Percentiles rank a stretch among this genome's conserved stretches.
These are phyloP conservation scores for Bubo blakistoni DNA, from an alignment of 2,113 vertebrate genomes.

Conservation along the genomic window DNA sequence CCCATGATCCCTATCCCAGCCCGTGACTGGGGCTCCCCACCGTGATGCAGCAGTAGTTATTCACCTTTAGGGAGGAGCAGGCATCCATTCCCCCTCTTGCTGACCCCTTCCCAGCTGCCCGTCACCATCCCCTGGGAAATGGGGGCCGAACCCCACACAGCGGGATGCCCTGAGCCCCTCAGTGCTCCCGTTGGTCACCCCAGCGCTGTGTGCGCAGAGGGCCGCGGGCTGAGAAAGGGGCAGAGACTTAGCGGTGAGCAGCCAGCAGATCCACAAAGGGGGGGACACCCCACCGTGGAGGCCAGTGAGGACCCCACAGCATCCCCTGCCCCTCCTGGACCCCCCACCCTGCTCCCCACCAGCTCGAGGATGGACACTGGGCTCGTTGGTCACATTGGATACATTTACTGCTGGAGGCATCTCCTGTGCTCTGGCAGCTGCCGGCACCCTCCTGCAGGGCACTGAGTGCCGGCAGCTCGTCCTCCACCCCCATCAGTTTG, in stretches of 20 bases:
- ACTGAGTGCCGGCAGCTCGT: accelerated
- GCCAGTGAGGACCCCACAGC: not conserved
- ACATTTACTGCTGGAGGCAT: constrained; percentile 20
- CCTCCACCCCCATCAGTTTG: not conserved
- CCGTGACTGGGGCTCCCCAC: not conserved
- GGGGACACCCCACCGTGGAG: not conserved
- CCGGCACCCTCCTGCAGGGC: not conserved
- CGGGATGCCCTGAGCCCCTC: accelerated
- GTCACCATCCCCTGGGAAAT: not conserved
- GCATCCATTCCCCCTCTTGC: not conserved
- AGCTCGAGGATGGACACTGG: not conserved
- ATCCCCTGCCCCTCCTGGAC: not conserved
- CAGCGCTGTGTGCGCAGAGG: accelerated
- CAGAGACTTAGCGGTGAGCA: not conserved
- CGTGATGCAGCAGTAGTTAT: accelerated
- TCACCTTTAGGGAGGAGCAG: not conserved
- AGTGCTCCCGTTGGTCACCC: accelerated
- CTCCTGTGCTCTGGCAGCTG: not conserved
- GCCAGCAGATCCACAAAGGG: not conserved
- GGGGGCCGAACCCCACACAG: not conserved
- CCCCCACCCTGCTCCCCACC: not conserved
- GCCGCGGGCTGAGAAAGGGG: not conserved
- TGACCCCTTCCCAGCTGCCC: not conserved
- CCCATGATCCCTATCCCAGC: accelerated
- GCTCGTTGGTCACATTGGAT: not conserved